These are phyloP conservation scores for Scrobipalpa atriplicella DNA, from an alignment of 2,888 invertebrate genomes.

Conservation along the genomic window DNA sequence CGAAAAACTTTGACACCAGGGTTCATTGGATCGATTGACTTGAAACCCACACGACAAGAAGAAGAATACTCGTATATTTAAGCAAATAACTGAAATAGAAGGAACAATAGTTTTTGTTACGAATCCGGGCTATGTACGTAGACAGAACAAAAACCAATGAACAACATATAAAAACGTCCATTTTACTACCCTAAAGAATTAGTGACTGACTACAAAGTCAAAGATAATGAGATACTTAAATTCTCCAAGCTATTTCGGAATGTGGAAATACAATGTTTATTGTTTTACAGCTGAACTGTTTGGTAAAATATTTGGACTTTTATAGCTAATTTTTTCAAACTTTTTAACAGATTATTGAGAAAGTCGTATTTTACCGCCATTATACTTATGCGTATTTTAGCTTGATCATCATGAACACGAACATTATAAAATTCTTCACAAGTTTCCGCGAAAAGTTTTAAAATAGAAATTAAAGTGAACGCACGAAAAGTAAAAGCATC, in stretches of 20 bases:
- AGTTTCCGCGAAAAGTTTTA: not conserved
- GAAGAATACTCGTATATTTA: no score
- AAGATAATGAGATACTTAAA: conserved; percentile 5
- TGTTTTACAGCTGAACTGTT: not conserved
- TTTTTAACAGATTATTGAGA: not conserved
- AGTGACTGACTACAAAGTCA: conserved; percentile 1
- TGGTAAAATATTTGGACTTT: not conserved
- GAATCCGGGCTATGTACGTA: no score
- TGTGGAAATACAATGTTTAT: conserved; percentile 11
- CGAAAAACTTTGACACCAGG: no score
- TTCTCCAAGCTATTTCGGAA: not conserved
- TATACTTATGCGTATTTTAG: not conserved
- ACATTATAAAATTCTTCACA: not conserved
- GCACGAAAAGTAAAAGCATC: conserved; percentile 12
- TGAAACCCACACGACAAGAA: no score
- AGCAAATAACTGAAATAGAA: no score
- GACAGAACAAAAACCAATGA: not conserved
- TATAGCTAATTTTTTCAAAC: not conserved
- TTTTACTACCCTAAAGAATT: not conserved
- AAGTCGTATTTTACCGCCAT: not conserved
- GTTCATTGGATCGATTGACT: no score
- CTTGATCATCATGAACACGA: not conserved
- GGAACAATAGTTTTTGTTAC: no score
- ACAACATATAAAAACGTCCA: not conserved
- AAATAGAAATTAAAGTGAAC: not conserved